Evolutionary conservation across 2,888 invertebrate species (phyloP).

Genomic region (Sclerodermus sp.): DNA sequence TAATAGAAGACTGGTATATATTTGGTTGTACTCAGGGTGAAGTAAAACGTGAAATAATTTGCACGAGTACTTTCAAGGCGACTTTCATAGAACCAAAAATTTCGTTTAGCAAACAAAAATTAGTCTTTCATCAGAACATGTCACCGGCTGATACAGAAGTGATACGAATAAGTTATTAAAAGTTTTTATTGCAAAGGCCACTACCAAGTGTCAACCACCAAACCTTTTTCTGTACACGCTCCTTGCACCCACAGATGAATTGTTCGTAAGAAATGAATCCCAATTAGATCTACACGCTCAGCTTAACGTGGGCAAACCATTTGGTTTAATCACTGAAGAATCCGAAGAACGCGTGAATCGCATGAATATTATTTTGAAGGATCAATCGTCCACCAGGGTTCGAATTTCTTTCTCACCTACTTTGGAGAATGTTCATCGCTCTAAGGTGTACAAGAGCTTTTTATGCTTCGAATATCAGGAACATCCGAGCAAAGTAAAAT

Average conservation of each 20-base stretch:
- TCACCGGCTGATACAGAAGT: conserved; percentile 58
- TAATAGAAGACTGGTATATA: conserved; percentile 65
- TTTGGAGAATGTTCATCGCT: conserved; percentile 30
- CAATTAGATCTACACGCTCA: conserved; percentile 60
- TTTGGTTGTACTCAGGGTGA: conserved; percentile 62
- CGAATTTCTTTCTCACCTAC: conserved; percentile 38
- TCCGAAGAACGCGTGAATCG: conserved; percentile 24
- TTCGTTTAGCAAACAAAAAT: conserved; percentile 58
- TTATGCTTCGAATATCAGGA: conserved; percentile 52
- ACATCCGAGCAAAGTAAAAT: conserved; percentile 55
- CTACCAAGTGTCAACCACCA: too few relatives aligned
- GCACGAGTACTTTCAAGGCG: conserved; percentile 60
- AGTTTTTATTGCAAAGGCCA: too few relatives aligned
- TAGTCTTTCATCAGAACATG: conserved; percentile 62
- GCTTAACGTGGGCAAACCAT: conserved; percentile 60
- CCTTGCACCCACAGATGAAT: conserved; percentile 56
- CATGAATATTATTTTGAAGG: conserved; percentile 26
- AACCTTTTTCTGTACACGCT: too few relatives aligned
- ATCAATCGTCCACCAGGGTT: conserved; percentile 26
- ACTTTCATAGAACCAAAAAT: conserved; percentile 66
- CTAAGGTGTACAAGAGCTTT: conserved; percentile 28
- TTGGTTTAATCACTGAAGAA: conserved; percentile 41
- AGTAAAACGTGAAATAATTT: conserved; percentile 61
- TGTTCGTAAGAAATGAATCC: conserved; percentile 63
- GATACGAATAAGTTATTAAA: conserved; percentile 59